Conservation (phyloP, 2,113 vertebrate species). For the Holacanthus passer region DNA sequence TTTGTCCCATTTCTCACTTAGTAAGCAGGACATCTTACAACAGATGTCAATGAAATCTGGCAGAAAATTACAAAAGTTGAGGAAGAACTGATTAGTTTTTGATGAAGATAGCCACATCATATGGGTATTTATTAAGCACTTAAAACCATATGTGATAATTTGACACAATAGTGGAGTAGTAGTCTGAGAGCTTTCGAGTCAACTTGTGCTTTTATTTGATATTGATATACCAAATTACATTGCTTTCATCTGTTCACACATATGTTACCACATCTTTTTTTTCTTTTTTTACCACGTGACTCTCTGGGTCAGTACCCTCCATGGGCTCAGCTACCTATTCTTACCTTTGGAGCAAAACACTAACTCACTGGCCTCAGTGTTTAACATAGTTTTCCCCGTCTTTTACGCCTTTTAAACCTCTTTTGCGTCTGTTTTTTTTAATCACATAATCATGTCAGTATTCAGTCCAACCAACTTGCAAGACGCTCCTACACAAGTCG, state of each 20-base stretch:
- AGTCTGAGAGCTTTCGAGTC: neutral
- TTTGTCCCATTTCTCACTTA: neutral
- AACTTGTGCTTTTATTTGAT: neutral
- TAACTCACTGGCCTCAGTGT: no score
- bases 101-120: neutral
- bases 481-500: constrained; percentile 4
- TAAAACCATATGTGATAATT: neutral
- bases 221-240: neutral
- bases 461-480: neutral
- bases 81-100: neutral
- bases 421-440: neutral
- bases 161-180: no score
- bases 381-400: no score
- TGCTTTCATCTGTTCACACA: neutral
- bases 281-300: neutral
- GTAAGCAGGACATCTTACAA: neutral
- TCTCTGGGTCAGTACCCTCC: neutral
- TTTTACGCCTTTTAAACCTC: no score
- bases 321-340: neutral
- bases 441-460: neutral
- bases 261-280: neutral
- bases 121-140: neutral
- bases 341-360: neutral
- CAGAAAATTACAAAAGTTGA: neutral
- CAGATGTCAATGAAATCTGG: neutral